Conservation (phyloP, 1,140 invertebrate species). For the Bombus soroeensis region DNA sequence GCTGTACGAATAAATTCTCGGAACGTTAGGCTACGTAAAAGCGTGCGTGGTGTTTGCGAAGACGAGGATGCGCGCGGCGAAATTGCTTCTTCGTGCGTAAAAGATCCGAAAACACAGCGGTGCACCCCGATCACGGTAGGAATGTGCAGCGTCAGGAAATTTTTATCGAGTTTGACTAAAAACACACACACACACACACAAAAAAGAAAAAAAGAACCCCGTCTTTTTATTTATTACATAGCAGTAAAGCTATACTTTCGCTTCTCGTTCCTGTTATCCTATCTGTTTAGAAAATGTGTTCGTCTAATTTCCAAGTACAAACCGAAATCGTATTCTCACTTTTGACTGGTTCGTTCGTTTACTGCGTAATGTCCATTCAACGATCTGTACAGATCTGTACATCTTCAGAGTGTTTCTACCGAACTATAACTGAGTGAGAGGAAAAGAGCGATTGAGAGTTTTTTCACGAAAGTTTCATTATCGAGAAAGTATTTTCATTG, state of each 20-base stretch:
- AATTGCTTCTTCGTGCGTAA: constrained; percentile 33
- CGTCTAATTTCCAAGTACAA: constrained; percentile 24
- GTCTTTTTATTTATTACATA: constrained; percentile 17
- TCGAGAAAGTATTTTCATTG: constrained; percentile 30
- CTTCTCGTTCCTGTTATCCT: background rate
- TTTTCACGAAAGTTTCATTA: background rate
- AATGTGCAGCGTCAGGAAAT: constrained; percentile 50
- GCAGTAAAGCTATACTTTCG: background rate
- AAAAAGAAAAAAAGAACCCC: background rate
- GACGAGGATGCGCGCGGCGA: no score
- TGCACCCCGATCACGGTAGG: constrained; percentile 30
- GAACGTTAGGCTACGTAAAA: background rate
- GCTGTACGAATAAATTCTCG: background rate
- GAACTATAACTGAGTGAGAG: background rate
- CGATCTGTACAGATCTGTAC: background rate
- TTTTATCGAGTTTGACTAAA: constrained; percentile 30
- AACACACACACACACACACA: background rate
- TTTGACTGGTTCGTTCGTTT: background rate
- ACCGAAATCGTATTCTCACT: constrained; percentile 8
- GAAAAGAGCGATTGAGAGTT: background rate
- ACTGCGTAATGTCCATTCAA: background rate
- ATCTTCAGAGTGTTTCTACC: constrained; percentile 1
- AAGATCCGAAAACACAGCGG: constrained; percentile 27
- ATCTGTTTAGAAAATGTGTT: background rate
- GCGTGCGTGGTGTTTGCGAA: background rate